phyloP scores from a whole-genome alignment of 92 coral and sea anemone species.

The Zoanthus sansibaricus region DNA sequence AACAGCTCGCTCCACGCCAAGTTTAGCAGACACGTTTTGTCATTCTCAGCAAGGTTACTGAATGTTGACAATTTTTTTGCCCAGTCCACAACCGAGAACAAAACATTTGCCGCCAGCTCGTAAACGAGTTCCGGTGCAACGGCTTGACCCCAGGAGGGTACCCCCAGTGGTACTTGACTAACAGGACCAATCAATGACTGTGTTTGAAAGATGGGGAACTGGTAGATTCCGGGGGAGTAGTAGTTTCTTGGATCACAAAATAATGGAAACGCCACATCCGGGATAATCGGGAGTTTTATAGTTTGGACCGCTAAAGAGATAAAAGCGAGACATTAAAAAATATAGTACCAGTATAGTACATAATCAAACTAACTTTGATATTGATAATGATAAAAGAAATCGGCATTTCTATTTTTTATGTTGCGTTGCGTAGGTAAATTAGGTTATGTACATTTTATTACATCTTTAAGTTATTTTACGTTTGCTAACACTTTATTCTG shows the following conservation, averaged over 20 bases:
- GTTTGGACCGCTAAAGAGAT: constrained; percentile 80
- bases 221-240: constrained; percentile 77
- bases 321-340: neutral
- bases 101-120: constrained; percentile 89
- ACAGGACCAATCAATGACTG: constrained; percentile 67
- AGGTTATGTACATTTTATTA: no score
- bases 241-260: constrained; percentile 71
- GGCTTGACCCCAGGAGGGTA: constrained; percentile 70
- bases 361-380: neutral
- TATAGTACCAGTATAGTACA: neutral
- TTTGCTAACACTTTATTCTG: no score
- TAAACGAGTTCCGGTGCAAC: constrained; percentile 79
- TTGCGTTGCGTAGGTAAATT: no score
- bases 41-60: constrained; percentile 75
- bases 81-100: constrained; percentile 94
- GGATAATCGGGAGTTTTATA: constrained; percentile 81
- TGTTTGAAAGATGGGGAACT: constrained; percentile 71
- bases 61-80: constrained; percentile 85
- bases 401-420: neutral
- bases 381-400: neutral
- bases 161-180: constrained; percentile 67
- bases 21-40: constrained; percentile 74
- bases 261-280: constrained; percentile 75
- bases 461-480: no score
- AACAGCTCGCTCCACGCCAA: constrained; percentile 91